Conservation (phyloP, 2,113 vertebrate species). For the Centrocercus urophasianus region DNA sequence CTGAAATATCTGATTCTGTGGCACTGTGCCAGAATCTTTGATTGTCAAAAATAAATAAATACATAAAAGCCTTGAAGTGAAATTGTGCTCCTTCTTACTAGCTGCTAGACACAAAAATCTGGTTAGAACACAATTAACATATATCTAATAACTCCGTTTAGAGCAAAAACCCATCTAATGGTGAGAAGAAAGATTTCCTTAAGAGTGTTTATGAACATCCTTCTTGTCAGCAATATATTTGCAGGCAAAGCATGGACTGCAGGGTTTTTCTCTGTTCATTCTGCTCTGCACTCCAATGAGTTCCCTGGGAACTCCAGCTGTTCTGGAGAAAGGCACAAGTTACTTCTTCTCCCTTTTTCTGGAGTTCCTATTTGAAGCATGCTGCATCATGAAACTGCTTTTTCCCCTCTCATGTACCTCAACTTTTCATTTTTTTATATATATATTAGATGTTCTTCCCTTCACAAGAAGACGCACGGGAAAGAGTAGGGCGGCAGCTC, state of each 20-base stretch:
- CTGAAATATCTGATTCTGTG: neutral
- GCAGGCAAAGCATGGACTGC: neutral
- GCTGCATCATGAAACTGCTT: neutral
- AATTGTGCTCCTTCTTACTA: neutral
- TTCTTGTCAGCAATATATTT: neutral
- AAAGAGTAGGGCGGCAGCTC: neutral
- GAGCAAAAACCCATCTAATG: neutral
- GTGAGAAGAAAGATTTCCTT: neutral
- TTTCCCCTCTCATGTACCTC: neutral
- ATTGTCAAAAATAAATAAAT: neutral
- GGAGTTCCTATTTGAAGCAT: neutral
- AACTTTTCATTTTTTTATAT: accelerated
- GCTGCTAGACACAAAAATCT: neutral
- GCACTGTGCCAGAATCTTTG: neutral
- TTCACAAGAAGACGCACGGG: neutral
- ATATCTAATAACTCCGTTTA: neutral
- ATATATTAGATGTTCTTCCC: neutral
- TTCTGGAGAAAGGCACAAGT: neutral
- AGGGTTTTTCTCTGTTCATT: neutral
- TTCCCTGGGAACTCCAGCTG: neutral
- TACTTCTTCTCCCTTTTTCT: neutral
- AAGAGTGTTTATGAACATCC: neutral
- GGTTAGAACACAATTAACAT: neutral
- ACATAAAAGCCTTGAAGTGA: neutral
- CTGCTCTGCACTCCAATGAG: accelerated